Evolutionary conservation across 2,797 vertebrate genomes (phyloP).

Genomic region (Notolepis coatsorum): DNA sequence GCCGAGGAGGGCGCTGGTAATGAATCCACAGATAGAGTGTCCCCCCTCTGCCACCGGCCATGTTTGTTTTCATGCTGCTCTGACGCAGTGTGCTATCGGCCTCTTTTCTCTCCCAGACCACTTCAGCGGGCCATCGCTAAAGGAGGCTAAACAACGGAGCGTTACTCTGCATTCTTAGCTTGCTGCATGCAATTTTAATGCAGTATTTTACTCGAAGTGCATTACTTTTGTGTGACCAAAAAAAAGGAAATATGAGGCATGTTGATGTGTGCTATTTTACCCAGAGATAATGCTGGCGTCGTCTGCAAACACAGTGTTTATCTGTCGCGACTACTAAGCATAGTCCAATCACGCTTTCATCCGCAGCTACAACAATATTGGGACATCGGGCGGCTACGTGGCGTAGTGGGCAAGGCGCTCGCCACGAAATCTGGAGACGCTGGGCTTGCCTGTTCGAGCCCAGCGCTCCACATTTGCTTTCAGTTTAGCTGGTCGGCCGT

Average conservation of each 20-base stretch:
- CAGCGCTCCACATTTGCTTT: too few relatives aligned
- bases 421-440: too few relatives aligned
- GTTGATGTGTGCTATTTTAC: neutral
- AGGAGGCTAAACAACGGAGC: neutral
- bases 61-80: constrained; percentile 27
- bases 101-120: neutral
- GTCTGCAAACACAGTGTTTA: constrained; percentile 25
- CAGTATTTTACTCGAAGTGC: neutral
- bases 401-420: too few relatives aligned
- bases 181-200: neutral
- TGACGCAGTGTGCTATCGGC: constrained; percentile 1
- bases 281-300: constrained; percentile 11
- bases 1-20: neutral
- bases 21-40: constrained; percentile 12
- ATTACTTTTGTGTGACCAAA: too few relatives aligned
- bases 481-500: too few relatives aligned
- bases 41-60: neutral
- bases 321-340: constrained; percentile 43
- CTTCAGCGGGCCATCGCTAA: constrained; percentile 11
- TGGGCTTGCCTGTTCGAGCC: too few relatives aligned
- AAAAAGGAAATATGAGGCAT: too few relatives aligned
- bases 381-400: too few relatives aligned
- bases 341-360: constrained; percentile 43
- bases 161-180: neutral
- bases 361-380: constrained; percentile 48